Percentiles rank a stretch among this genome's conserved stretches.
Conservation (phyloP, 2,888 invertebrate genomes). For the Machimus rusticus region DNA sequence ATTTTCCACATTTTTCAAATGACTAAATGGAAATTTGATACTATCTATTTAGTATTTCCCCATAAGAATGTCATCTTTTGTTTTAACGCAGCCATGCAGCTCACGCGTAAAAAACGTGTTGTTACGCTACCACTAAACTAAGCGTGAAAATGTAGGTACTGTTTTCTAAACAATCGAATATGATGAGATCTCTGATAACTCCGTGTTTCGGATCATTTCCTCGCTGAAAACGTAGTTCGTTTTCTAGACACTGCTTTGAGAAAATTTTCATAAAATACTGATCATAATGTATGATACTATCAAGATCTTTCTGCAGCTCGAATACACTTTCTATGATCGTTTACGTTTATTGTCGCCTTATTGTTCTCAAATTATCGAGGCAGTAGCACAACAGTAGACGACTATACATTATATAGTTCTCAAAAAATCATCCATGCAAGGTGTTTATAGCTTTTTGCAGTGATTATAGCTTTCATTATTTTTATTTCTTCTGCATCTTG, state of each 20-base stretch:
- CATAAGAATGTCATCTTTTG: conserved; percentile 13
- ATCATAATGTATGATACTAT: not conserved
- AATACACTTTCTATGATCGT: conserved; percentile 1
- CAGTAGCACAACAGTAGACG: not conserved
- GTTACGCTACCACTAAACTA: not conserved
- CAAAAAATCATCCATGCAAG: not conserved
- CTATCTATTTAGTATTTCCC: not conserved
- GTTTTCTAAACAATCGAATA: not conserved
- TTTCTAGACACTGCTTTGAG: not conserved
- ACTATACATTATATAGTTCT: not conserved
- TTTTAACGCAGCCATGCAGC: not conserved
- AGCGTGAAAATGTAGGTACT: not conserved
- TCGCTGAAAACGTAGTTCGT: not conserved
- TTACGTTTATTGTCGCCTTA: not conserved
- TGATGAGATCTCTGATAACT: not conserved
- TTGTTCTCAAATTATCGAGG: not conserved
- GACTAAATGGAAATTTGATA: not conserved
- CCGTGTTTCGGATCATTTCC: not conserved
- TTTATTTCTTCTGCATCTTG: not conserved
- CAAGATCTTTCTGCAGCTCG: not conserved
- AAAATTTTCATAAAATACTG: not conserved
- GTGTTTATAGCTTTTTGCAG: not conserved
- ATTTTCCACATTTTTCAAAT: not conserved
- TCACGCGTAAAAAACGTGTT: not conserved
- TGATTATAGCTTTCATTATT: not conserved